Conservation (phyloP, 2,797 vertebrate species). For the Pseudochirops corinnae region DNA sequence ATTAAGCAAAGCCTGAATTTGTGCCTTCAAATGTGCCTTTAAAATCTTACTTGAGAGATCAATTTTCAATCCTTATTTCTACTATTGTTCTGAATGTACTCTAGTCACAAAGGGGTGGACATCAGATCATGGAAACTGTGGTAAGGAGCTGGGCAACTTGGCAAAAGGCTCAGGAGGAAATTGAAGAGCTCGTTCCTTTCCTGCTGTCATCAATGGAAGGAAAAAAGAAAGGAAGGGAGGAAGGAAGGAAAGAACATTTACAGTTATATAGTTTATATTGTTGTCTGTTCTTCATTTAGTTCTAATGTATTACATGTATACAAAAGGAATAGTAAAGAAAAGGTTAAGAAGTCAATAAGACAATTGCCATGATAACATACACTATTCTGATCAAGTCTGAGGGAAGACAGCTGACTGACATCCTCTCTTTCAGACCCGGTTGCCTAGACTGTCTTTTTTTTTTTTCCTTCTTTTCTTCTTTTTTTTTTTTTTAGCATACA, state of each 20-base stretch:
- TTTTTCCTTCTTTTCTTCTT: slow-evolving; percentile 27
- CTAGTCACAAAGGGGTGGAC: not conserved
- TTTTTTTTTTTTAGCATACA: slow-evolving; percentile 45
- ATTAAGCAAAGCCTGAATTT: not conserved
- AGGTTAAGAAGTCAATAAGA: slow-evolving; percentile 35
- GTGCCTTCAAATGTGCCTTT: slow-evolving; percentile 3
- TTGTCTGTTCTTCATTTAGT: not conserved
- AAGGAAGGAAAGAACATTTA: not conserved
- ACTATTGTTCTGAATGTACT: not conserved
- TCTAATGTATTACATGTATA: slow-evolving; percentile 42
- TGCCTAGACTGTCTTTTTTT: slow-evolving; percentile 57
- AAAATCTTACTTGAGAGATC: not conserved
- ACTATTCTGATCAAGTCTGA: slow-evolving; percentile 9
- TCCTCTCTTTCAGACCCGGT: slow-evolving; percentile 23
- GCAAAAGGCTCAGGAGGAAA: not conserved
- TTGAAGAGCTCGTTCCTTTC: not conserved
- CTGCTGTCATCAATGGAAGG: not conserved
- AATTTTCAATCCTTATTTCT: slow-evolving; percentile 20
- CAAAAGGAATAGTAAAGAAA: slow-evolving; percentile 49
- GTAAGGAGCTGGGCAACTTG: not conserved
- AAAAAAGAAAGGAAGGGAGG: too few relatives aligned
- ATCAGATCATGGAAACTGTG: not conserved
- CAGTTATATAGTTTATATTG: not conserved
- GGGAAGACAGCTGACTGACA: slow-evolving; percentile 31
- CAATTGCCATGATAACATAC: not conserved